phyloP scores from a whole-genome alignment of 2,797 vertebrate genomes.

The Aldrovandia affinis region DNA sequence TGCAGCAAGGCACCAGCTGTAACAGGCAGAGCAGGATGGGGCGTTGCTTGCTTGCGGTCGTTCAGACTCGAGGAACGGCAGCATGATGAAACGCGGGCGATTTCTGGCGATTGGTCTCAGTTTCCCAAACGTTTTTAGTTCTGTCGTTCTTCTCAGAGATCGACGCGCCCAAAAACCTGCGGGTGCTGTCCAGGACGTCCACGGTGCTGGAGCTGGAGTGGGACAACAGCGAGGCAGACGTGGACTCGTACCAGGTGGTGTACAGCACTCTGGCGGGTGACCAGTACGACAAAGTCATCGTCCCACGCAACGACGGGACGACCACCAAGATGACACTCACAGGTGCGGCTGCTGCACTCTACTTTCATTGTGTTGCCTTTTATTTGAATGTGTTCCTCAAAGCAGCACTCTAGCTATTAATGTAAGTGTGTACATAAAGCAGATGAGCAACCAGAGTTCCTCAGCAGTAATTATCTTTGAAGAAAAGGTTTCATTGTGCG shows the following conservation, averaged over 20 bases:
- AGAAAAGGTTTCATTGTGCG: background rate
- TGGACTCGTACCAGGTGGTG: conserved; percentile 87
- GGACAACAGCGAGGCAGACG: conserved; percentile 97
- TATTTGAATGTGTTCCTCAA: background rate
- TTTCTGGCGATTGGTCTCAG: conserved; percentile 67
- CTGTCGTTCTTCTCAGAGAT: conserved; percentile 84
- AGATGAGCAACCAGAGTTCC: background rate
- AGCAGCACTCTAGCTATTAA: no score
- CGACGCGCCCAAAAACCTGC: conserved; percentile 94
- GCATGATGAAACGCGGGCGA: conserved; percentile 7
- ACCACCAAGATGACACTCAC: conserved; percentile 83
- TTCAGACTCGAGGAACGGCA: background rate
- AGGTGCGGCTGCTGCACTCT: conserved; percentile 67
- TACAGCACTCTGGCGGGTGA: conserved; percentile 96
- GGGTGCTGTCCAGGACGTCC: conserved; percentile 83
- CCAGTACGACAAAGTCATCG: conserved; percentile 89
- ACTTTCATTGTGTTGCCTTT: background rate
- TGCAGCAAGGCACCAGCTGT: background rate
- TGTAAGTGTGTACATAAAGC: background rate
- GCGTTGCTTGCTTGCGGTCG: background rate
- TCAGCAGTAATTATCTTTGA: background rate
- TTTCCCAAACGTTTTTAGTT: conserved; percentile 74
- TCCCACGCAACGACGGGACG: conserved; percentile 77
- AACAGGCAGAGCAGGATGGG: background rate
- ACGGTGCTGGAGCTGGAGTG: conserved; percentile 88